Percentiles rank a stretch among this genome's conserved stretches.
These are phyloP conservation scores for Vidua chalybeata DNA, from an alignment of 2,113 vertebrate genomes.

Conservation along the genomic window DNA sequence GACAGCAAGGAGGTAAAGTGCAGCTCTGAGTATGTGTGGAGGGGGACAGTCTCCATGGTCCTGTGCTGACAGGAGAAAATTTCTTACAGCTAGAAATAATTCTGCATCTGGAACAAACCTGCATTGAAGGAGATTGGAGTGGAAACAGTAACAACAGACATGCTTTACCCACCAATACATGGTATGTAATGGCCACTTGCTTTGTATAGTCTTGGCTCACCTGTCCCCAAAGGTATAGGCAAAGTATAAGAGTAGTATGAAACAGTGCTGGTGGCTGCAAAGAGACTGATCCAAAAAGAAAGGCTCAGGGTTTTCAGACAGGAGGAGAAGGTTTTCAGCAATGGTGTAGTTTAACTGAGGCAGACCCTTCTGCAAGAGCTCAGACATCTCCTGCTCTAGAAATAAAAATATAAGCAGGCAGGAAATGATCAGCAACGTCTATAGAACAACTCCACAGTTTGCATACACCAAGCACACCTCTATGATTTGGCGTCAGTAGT, in stretches of 20 bases:
- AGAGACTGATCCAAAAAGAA: slow-evolving; percentile 72
- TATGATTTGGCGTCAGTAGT: background rate
- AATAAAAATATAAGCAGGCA: slow-evolving; percentile 22
- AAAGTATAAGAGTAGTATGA: slow-evolving; percentile 82
- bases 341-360: slow-evolving; percentile 79
- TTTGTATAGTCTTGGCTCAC: slow-evolving; percentile 65
- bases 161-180: background rate
- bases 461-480: background rate
- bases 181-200: background rate
- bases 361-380: slow-evolving; percentile 78
- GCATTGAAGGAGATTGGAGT: slow-evolving; percentile 40
- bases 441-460: background rate
- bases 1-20: slow-evolving; percentile 85
- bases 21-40: slow-evolving; percentile 78
- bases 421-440: background rate
- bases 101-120: slow-evolving; percentile 87
- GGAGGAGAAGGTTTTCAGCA: slow-evolving; percentile 81
- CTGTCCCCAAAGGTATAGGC: slow-evolving; percentile 84
- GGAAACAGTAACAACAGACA: background rate
- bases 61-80: slow-evolving; percentile 79
- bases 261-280: slow-evolving; percentile 80
- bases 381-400: slow-evolving; percentile 76
- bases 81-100: slow-evolving; percentile 81
- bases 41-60: slow-evolving; percentile 72
- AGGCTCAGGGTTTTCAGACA: slow-evolving; percentile 73